phyloP scores from a whole-genome alignment of 2,888 invertebrate species.

The Orthonevra nobilis region DNA sequence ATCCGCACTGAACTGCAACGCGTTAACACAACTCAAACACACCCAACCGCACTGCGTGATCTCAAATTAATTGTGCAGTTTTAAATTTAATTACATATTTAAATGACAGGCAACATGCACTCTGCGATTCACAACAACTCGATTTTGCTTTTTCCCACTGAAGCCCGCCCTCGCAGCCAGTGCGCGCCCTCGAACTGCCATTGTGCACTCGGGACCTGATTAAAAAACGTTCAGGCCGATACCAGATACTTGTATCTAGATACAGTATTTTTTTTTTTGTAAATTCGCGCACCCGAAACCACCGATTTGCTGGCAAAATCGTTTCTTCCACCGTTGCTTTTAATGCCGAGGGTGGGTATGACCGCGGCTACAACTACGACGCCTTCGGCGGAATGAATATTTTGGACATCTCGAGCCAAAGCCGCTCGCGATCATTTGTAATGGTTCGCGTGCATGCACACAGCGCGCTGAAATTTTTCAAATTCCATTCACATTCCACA shows the following conservation, averaged over 20 bases:
- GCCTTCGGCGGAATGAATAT: background rate
- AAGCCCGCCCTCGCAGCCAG: constrained; percentile 23
- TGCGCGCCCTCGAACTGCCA: background rate
- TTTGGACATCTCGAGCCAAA: constrained; percentile 15
- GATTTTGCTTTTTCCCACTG: constrained; percentile 18
- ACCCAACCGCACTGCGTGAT: constrained; percentile 57
- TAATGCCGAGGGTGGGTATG: background rate
- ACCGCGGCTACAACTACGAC: no score
- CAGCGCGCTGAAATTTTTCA: constrained; percentile 48
- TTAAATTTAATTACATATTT: constrained; percentile 66
- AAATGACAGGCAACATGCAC: constrained; percentile 67
- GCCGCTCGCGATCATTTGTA: constrained; percentile 11
- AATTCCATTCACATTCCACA: constrained; percentile 67
- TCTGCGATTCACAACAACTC: constrained; percentile 49
- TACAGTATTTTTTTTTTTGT: constrained; percentile 9
- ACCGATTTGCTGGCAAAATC: background rate
- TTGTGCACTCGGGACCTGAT: constrained; percentile 13
- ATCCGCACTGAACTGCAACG: constrained; percentile 10
- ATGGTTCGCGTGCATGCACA: constrained; percentile 43
- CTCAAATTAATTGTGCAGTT: constrained; percentile 65
- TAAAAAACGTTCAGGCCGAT: constrained; percentile 23
- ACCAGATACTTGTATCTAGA: constrained; percentile 9
- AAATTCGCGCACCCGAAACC: constrained; percentile 31
- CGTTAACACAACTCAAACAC: background rate
- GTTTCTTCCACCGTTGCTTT: constrained; percentile 9